Base-by-base conservation (phyloP, 2,113 vertebrate species). In the Cisticola juncidis region DNA sequence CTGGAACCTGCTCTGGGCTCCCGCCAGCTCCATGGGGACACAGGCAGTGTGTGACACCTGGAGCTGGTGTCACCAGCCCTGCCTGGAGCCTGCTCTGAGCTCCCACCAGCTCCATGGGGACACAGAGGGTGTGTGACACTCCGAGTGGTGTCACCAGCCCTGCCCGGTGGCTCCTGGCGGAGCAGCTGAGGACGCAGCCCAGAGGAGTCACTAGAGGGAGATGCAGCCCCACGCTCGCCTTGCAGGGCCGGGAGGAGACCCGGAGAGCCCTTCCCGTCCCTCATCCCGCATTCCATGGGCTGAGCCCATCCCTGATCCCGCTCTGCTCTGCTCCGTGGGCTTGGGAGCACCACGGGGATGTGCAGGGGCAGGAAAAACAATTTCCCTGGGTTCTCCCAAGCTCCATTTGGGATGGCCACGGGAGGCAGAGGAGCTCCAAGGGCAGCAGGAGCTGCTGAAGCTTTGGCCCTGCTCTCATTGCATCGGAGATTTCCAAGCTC, bases 151-250 rank as follows among this genome's bases (percentile, higher is more conserved):
- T 14, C 57, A 58, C 21, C 53, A 33, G 25, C 50, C 25, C 25
- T 51, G 50, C 50, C 14, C n/a, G n/a, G 64, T 13, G 95, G 61
- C 42, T 80, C 31, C 31, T 21, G 24, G 25, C 11, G 44, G 6
- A 1, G 36, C 16, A 48, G 77, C 38, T 0, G 58, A 57, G 60
- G 36, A 83, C 35, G 8, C 0, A 40, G 23, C 94, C 33, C 36
- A 1, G 5, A 90, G 79, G 18, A 90, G 93, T 94, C 95, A 97
- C 94, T 97, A 97, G 95, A 96, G 96, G 95, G 95, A 96, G 96
- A 95, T 69, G 76, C 92, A 95, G 71, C 58, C 68, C 90, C 93
- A 48, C 13, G 2, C 51, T 96, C 90, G 85, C 47, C 66, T 78
- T 12, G 73, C 35, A 2, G 73, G 53, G 57, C 74, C 6, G 48